Evolutionary conservation across 2,113 vertebrate genomes (phyloP).

Genomic region (Prinia subflava): DNA sequence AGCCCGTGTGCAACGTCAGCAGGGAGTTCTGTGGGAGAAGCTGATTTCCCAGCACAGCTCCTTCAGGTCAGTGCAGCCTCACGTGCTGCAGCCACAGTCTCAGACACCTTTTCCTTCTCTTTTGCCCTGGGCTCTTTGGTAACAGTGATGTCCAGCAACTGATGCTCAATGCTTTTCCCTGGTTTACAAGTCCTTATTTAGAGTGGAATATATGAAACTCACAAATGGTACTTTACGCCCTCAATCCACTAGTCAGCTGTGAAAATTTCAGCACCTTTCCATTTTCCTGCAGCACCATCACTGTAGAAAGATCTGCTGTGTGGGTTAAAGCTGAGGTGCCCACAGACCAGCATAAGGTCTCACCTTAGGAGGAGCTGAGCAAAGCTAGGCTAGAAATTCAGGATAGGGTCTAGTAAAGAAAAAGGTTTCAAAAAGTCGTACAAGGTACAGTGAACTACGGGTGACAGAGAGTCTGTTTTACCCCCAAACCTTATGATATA

Average conservation of each 20-base stretch:
- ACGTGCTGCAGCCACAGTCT: fast-evolving
- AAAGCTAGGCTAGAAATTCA: not conserved
- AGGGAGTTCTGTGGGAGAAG: not conserved
- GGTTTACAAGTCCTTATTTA: not conserved
- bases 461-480: not conserved
- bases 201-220: not conserved
- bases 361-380: not conserved
- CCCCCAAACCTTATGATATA: not conserved
- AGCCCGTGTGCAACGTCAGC: fast-evolving
- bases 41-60: not conserved
- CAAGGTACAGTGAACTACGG: fast-evolving
- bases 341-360: fast-evolving
- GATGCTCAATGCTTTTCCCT: not conserved
- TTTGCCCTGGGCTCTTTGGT: not conserved
- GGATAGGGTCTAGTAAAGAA: not conserved
- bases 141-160: not conserved
- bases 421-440: not conserved
- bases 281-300: not conserved
- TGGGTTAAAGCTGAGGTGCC: not conserved
- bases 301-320: not conserved
- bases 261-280: not conserved
- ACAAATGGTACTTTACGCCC: not conserved
- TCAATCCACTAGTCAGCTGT: not conserved
- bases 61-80: not conserved
- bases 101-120: not conserved